These are phyloP conservation scores for Timema cristinae DNA, from an alignment of 2,888 invertebrate genomes.

Conservation along the genomic window DNA sequence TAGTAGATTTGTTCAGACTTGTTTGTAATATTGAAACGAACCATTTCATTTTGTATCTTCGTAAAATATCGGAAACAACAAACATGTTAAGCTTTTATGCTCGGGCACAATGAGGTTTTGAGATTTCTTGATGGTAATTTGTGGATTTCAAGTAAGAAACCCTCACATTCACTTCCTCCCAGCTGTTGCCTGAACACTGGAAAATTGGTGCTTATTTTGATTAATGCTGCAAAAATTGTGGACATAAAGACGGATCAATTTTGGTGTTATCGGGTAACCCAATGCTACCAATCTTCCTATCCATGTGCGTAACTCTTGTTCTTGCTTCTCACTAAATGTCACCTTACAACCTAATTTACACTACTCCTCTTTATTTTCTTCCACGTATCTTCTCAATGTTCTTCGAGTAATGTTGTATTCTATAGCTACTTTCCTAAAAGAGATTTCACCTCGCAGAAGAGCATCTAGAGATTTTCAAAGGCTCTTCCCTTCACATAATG, in stretches of 20 bases:
- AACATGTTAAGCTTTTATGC: no score
- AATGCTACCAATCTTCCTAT: conserved; percentile 3
- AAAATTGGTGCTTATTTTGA: background rate
- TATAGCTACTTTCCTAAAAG: background rate
- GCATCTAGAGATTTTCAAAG: background rate
- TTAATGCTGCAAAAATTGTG: background rate
- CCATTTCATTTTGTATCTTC: background rate
- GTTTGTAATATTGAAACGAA: background rate
- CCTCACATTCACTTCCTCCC: conserved; percentile 5
- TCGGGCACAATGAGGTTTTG: no score
- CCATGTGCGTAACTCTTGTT: background rate
- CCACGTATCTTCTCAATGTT: conserved; percentile 1
- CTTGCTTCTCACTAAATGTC: background rate
- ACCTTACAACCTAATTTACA: no score
- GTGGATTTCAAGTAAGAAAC: background rate
- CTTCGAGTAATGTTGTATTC: conserved; percentile 7
- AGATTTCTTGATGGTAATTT: no score
- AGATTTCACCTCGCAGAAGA: background rate
- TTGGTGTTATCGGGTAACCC: conserved; percentile 6
- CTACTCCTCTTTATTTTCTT: background rate
- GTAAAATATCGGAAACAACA: background rate
- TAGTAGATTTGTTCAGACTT: background rate
- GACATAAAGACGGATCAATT: conserved; percentile 8
- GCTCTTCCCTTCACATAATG: background rate
- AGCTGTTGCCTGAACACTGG: background rate